Base-by-base conservation (phyloP, 1,140 invertebrate genomes). In the Drosophila azteca region DNA sequence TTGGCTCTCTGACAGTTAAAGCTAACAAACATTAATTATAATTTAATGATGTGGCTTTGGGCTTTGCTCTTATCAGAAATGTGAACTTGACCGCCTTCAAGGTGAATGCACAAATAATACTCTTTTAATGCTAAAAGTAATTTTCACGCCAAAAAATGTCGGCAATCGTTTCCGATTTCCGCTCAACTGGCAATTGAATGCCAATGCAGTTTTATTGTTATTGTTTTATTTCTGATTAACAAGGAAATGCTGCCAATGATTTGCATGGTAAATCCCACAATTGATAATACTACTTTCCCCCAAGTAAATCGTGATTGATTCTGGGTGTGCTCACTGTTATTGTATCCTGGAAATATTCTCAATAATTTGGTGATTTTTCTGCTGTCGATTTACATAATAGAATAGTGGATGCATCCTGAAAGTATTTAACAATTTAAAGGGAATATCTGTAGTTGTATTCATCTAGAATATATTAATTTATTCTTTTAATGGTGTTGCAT, bases 201-300 rank as follows among this genome's bases (percentile, higher is more conserved):
- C 70, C 39, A 57, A 48, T 44, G 17, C 11, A 13, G 45, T 17
- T 31, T 20, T 20, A 20, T 20, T 20, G 17, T 20, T 17, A 74
- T 66, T 57, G 45, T 68, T 31, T 65, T 49, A 67, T 41, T 85
- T 85, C 62, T 46, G 66, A 8, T 29, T 51, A 67, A 82, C 58
- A 85, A 78, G 81, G 81, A 82, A 87, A 82, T 71, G 52, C 6
- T 29, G 29, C 8, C 62, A 67, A 24, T 54, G 20, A 50, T 45
- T 55, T 48, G 20, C 31, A 11, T 7, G 7, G 70, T 61, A 53
- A 66, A 59, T 75, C 45, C 45, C 71, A 20, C 17, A 48, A 13
- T n/a, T 7, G 5, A 15, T 26, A 9, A 15, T 51, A 29, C 4
- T 51, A 29, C 4, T 45, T 17, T 45, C 44, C 31, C 41, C 39